Evolutionary conservation across 1,140 invertebrate species (phyloP).

Genomic region (Bombus impatiens): DNA sequence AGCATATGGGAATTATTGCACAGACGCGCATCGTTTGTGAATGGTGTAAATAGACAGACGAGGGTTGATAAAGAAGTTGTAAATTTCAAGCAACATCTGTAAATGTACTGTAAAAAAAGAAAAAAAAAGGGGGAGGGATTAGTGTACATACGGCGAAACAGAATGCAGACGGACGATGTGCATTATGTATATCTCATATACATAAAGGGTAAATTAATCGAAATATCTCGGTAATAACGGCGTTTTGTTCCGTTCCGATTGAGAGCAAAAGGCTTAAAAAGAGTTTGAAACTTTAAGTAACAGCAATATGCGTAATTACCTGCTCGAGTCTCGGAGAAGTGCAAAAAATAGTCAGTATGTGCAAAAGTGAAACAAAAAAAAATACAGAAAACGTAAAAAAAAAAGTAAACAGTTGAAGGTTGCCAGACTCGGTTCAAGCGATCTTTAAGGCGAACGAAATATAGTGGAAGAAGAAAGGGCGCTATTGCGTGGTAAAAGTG

Average conservation of each 20-base stretch:
- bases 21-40: background rate
- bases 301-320: constrained; percentile 36
- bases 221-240: constrained; percentile 21
- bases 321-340: constrained; percentile 31
- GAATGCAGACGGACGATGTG: background rate
- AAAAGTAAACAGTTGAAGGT: background rate
- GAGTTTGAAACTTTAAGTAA: constrained; percentile 1
- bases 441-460: background rate
- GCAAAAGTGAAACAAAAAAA: background rate
- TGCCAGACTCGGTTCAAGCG: constrained; percentile 35
- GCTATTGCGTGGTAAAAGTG: background rate
- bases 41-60: constrained; percentile 3
- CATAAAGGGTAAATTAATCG: background rate
- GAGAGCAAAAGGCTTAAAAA: constrained; percentile 24
- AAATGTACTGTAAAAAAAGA: constrained; percentile 16
- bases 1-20: background rate
- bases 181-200: constrained; percentile 45
- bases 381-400: constrained; percentile 12
- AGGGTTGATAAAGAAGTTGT: background rate
- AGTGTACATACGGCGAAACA: constrained; percentile 34
- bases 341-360: constrained; percentile 47
- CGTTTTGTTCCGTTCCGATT: constrained; percentile 48
- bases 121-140: background rate
- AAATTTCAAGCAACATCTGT: constrained; percentile 29
- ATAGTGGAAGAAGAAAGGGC: background rate